Conservation (phyloP, 2,113 vertebrate genomes). For the Tamias sibiricus region DNA sequence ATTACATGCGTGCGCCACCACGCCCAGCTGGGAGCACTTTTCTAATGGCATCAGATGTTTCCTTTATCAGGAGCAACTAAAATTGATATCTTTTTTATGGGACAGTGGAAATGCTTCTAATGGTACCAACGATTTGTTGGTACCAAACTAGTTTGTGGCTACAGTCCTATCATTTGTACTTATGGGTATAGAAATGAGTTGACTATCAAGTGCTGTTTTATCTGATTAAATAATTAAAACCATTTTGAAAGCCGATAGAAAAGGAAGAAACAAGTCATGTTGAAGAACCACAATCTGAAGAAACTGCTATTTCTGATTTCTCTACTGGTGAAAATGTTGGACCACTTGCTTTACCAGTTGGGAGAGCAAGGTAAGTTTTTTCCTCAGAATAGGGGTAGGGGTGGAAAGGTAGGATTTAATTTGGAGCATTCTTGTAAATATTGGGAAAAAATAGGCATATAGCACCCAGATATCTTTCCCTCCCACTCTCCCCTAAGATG, state of each 20-base stretch:
- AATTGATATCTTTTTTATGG: neutral
- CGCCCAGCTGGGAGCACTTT: too few species aligned
- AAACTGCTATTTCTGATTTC: slow-evolving; percentile 74
- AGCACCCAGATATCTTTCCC: neutral
- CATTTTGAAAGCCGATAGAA: slow-evolving; percentile 77
- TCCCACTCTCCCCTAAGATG: neutral
- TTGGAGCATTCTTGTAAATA: neutral
- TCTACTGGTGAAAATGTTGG: slow-evolving; percentile 74
- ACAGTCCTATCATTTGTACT: neutral
- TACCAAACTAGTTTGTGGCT: neutral
- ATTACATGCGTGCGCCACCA: too few species aligned
- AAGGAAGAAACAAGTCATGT: slow-evolving; percentile 70
- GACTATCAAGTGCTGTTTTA: neutral
- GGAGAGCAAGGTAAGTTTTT: slow-evolving; percentile 92
- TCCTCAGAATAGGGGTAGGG: neutral
- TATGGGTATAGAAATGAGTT: neutral
- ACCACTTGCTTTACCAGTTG: slow-evolving; percentile 88
- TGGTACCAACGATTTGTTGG: neutral
- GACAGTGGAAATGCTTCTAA: neutral
- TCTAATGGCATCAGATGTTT: neutral
- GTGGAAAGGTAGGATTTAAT: neutral
- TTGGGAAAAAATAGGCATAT: neutral
- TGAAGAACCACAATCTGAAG: slow-evolving; percentile 75
- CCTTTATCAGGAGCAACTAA: neutral
- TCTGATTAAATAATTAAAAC: slow-evolving; percentile 51